Conservation (phyloP, 2,113 vertebrate species). For the Orientallactaga bullata region DNA sequence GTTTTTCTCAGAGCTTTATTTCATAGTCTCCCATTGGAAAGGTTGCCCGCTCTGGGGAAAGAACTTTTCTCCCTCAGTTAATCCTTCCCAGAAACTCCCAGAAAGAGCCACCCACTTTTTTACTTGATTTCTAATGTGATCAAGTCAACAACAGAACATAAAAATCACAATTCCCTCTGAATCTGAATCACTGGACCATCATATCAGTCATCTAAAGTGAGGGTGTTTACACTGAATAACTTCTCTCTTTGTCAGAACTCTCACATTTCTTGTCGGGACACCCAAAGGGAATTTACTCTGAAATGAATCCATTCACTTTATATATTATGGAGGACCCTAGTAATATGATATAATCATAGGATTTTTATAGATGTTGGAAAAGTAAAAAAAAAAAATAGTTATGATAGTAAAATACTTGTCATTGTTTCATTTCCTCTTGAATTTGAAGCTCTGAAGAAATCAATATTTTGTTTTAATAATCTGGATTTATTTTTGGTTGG, state of each 20-base stretch:
- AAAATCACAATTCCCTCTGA: background rate
- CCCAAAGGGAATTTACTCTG: background rate
- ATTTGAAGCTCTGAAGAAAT: background rate
- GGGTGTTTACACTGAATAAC: background rate
- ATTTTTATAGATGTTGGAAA: constrained; percentile 38
- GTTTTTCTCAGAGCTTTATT: too few relatives aligned
- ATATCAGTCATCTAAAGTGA: background rate
- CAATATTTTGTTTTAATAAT: constrained; percentile 53
- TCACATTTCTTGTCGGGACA: background rate
- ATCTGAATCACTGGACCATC: background rate
- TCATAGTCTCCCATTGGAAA: too few relatives aligned
- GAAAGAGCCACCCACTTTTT: too few relatives aligned
- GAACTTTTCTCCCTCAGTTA: too few relatives aligned
- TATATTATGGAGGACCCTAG: background rate
- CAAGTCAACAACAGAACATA: too few relatives aligned
- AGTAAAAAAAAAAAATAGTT: background rate
- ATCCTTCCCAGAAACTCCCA: too few relatives aligned
- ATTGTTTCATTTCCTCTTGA: background rate
- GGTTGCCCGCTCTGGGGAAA: too few relatives aligned
- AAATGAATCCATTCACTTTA: background rate
- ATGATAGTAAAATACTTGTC: background rate
- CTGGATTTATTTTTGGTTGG: background rate
- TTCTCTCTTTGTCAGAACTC: constrained; percentile 8
- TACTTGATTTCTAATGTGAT: too few relatives aligned
- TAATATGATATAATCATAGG: background rate